Conservation (phyloP, 2,113 vertebrate species). For the Hassar affinis region DNA sequence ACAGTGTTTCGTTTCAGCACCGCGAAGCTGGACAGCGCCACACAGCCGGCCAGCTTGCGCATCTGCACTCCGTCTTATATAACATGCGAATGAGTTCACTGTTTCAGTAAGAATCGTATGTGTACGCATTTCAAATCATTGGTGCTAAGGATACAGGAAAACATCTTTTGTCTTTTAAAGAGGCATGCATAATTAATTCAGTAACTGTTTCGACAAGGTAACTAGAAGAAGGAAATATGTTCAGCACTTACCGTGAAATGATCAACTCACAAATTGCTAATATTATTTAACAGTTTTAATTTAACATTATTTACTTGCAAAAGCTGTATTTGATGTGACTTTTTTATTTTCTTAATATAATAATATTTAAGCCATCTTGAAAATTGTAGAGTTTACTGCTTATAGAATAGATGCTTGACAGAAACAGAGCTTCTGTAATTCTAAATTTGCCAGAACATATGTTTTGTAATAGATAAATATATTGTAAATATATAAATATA, state of each 20-base stretch:
- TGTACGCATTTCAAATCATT: background rate
- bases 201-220: background rate
- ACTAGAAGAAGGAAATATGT: background rate
- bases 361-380: background rate
- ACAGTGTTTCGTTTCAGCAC: conserved; percentile 55
- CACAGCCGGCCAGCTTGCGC: conserved; percentile 50
- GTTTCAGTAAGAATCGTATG: background rate
- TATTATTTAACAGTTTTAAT: no score
- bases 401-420: background rate
- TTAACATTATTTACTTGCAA: background rate
- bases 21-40: conserved; percentile 59
- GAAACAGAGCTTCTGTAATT: background rate
- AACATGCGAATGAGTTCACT: background rate
- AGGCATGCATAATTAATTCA: background rate
- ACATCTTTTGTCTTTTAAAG: background rate
- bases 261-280: background rate
- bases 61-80: conserved; percentile 14
- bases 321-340: background rate
- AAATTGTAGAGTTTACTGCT: background rate
- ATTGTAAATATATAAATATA: no score
- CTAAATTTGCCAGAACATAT: background rate
- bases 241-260: conserved; percentile 19
- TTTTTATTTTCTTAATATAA: background rate
- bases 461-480: no score
- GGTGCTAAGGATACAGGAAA: background rate